phyloP scores from a whole-genome alignment of 2,797 vertebrate genomes.

The Botia almorhae region DNA sequence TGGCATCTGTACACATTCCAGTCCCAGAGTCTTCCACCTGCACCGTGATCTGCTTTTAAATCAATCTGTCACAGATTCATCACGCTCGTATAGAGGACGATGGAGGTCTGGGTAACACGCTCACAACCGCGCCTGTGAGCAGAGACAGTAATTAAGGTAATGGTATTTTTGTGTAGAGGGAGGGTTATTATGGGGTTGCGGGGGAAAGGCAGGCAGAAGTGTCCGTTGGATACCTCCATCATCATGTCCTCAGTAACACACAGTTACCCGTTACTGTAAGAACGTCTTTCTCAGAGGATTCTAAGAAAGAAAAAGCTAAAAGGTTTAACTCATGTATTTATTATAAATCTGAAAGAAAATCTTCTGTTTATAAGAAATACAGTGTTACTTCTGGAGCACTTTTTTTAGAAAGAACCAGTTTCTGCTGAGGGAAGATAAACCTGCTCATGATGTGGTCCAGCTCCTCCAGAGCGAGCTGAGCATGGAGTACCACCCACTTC shows the following conservation, averaged over 20 bases:
- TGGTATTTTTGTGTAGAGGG: not conserved
- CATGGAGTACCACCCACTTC: slow-evolving; percentile 89
- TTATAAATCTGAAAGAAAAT: not conserved
- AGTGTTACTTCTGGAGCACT: not conserved
- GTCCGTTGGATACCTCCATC: not conserved
- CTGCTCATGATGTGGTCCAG: slow-evolving; percentile 82
- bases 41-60: slow-evolving; percentile 14
- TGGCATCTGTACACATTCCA: slow-evolving; percentile 15
- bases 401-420: slow-evolving; percentile 83
- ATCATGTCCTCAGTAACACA: slow-evolving; percentile 22
- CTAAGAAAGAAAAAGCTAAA: not conserved
- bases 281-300: slow-evolving; percentile 41
- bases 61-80: not conserved
- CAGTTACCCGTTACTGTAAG: slow-evolving; percentile 28
- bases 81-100: not conserved
- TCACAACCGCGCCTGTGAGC: slow-evolving; percentile 33
- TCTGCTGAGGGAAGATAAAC: slow-evolving; percentile 85
- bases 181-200: slow-evolving; percentile 27
- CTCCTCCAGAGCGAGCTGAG: slow-evolving; percentile 91
- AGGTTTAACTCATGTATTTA: not conserved
- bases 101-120: slow-evolving; percentile 1
- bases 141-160: slow-evolving; percentile 59
- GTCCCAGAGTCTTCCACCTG: not conserved
- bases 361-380: not conserved
- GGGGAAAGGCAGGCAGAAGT: slow-evolving; percentile 1